Base-by-base conservation (phyloP, 2,797 vertebrate genomes). In the Epinephelus coioides region DNA sequence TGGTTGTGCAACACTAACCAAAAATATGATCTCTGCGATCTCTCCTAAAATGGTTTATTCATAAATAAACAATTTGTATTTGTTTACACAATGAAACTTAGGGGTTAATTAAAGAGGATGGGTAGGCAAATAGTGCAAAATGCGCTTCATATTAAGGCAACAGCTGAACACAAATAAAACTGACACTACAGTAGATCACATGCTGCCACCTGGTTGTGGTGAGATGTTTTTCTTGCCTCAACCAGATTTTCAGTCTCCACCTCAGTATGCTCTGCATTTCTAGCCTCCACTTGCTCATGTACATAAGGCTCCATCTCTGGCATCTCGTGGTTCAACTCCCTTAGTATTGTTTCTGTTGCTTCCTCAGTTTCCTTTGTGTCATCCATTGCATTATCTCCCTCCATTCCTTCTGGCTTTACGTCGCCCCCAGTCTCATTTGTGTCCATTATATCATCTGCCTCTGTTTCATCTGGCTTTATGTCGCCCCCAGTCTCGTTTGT, bases 111-210 rank as follows among this genome's bases (percentile, higher is more conserved):
- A 67, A 14, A 23, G 23, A 60, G 2, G 14, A 57, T 4, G 34
- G 6, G 54, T 14, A 12, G 2, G 30, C 15, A 70, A 67, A 81
- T 27, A 71, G 87, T 84, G 83, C 85, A 90, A 88, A 86, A 34
- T 76, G 21, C 69, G 62, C 51, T 79, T 51, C 53, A 75, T 2
- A 40, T 73, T 77, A 75, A 83, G 56, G 65, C 56, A 70, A 72
- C 4, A 21, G 23, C 40, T 46, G 53, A 69, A 54, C 49, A 60
- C 13, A 44, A 71, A 66, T 19, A 34, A 9, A 47, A 49, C 57
- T 71, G 14, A 43, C 40, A 55, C 66, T 12, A 70, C 19, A 78
- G 14, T 40, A 63, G 68, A 73, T 66, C 53, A 76, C 19, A 55
- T 19, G 54, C 43, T 66, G 64, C 40, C 17, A 19, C 10, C 15